These are phyloP conservation scores for Dryococelus australis DNA, from an alignment of 2,888 invertebrate genomes.

Conservation along the genomic window DNA sequence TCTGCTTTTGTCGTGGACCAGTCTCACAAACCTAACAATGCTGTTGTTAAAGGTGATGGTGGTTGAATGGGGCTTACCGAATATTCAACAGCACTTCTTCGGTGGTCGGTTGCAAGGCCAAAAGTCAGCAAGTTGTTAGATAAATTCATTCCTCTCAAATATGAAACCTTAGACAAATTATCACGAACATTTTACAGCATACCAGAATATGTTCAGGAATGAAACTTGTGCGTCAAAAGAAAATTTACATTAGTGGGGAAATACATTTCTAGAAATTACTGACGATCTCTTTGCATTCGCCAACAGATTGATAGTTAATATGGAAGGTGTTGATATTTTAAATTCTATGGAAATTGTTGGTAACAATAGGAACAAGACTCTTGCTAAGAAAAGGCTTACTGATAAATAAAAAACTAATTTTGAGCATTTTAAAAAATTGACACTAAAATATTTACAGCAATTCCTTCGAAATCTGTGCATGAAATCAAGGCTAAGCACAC, in stretches of 20 bases:
- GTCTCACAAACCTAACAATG: conserved; percentile 50
- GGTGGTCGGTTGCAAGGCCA: conserved; percentile 44
- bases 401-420: no score
- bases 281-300: no score
- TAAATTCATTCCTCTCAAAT: neutral
- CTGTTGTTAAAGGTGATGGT: conserved; percentile 47
- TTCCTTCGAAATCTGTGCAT: no score
- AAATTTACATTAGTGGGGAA: neutral
- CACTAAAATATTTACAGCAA: no score
- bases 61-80: conserved; percentile 47
- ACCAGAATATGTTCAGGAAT: neutral
- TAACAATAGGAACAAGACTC: no score
- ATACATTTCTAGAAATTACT: neutral
- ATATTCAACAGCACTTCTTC: conserved; percentile 45
- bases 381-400: no score
- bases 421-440: no score
- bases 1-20: conserved; percentile 50
- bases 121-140: neutral
- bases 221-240: neutral
- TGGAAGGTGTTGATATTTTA: no score
- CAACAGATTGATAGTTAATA: no score
- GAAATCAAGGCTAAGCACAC: neutral
- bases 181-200: neutral
- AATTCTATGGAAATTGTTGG: no score
- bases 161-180: neutral